Evolutionary conservation across 2,888 invertebrate genomes (phyloP).

Genomic region (Miltochrista miniata): DNA sequence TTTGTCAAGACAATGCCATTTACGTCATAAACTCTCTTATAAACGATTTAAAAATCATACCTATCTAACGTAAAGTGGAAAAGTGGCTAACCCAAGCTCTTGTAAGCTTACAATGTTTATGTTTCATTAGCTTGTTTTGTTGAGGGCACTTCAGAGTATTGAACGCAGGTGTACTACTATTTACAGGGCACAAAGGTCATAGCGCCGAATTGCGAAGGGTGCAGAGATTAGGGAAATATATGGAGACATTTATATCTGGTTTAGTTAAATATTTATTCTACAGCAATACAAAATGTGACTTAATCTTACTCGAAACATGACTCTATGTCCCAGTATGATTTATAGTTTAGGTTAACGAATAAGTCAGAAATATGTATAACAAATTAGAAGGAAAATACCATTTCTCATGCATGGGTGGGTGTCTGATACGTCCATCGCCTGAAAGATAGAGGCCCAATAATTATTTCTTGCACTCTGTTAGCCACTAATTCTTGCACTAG

Average conservation of each 20-base stretch:
- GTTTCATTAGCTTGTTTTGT: slow-evolving; percentile 43
- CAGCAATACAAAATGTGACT: too few species aligned
- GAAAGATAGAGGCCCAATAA: too few species aligned
- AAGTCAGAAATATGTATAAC: too few species aligned
- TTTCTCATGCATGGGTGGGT: too few species aligned
- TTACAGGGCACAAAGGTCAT: slow-evolving; percentile 65
- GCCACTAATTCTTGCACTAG: too few species aligned
- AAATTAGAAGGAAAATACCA: too few species aligned
- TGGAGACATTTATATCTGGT: slow-evolving; percentile 33
- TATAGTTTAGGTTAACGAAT: too few species aligned
- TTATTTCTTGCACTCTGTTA: too few species aligned
- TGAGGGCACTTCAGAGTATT: slow-evolving; percentile 42
- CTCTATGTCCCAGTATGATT: too few species aligned
- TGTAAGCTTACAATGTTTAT: slow-evolving; percentile 30
- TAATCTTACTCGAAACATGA: too few species aligned
- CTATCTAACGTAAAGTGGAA: slow-evolving; percentile 17
- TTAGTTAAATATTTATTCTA: background rate
- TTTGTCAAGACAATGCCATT: too few species aligned
- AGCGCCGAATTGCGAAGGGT: slow-evolving; percentile 68
- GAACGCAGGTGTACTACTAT: slow-evolving; percentile 71
- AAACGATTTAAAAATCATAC: background rate
- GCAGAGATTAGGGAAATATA: slow-evolving; percentile 37
- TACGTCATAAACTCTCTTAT: background rate
- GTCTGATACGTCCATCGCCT: too few species aligned
- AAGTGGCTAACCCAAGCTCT: slow-evolving; percentile 12